Conservation (phyloP, 2,888 invertebrate species). For the Slavum lentiscoides region DNA sequence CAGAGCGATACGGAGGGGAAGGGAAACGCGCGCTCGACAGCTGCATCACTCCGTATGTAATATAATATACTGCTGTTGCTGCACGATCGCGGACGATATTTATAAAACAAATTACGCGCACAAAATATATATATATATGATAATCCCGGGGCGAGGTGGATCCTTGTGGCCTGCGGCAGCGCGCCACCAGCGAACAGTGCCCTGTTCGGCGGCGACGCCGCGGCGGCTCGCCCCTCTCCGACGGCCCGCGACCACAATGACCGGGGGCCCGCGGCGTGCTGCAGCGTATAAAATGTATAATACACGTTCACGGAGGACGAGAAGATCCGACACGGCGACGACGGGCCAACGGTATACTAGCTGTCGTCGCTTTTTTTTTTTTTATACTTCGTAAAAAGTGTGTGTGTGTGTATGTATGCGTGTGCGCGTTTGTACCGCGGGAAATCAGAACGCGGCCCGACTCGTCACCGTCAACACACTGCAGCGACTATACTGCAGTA, state of each 20-base stretch:
- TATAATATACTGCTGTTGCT: too few relatives aligned
- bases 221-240: background rate
- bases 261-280: background rate
- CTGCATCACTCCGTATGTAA: too few relatives aligned
- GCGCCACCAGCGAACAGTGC: too few relatives aligned
- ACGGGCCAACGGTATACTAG: background rate
- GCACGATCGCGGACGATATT: too few relatives aligned
- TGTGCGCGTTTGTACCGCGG: background rate
- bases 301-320: background rate
- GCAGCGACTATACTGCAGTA: too few relatives aligned
- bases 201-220: too few relatives aligned
- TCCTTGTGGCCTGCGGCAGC: too few relatives aligned
- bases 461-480: background rate
- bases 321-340: slow-evolving; percentile 6
- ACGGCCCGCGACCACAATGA: background rate
- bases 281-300: background rate
- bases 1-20: background rate
- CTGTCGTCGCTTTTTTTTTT: background rate
- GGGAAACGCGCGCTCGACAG: too few relatives aligned
- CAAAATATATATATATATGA: too few relatives aligned
- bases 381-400: slow-evolving; percentile 13
- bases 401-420: too few relatives aligned
- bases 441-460: slow-evolving; percentile 26
- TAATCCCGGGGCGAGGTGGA: too few relatives aligned
- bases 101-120: too few relatives aligned